Percentiles rank a stretch among this genome's conserved stretches.
phyloP scores from a whole-genome alignment of 2,113 vertebrate genomes.

The Saguinus midas region DNA sequence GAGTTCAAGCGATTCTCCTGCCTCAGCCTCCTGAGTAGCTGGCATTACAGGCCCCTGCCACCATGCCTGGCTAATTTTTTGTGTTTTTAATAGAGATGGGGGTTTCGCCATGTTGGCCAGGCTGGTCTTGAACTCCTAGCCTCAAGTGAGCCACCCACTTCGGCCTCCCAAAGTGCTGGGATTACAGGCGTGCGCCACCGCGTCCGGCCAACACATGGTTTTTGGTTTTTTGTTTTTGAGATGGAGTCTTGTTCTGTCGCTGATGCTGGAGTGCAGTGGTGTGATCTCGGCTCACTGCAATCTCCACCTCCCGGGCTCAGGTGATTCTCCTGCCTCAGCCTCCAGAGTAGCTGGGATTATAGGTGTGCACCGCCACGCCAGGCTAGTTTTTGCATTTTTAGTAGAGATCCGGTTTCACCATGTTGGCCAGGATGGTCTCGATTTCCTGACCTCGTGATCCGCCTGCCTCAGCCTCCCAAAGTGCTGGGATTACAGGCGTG shows the following conservation, averaged over 20 bases:
- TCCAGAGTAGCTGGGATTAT: neutral
- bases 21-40: neutral
- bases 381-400: neutral
- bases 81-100: neutral
- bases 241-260: neutral
- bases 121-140: neutral
- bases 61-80: neutral
- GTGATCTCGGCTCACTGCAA: neutral
- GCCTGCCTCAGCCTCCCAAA: no score
- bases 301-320: fast-evolving
- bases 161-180: neutral
- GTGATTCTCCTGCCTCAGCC: neutral
- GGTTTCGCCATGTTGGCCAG: neutral
- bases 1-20: neutral
- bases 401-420: no score
- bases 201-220: neutral
- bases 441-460: no score
- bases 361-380: fast-evolving
- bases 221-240: neutral
- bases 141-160: neutral
- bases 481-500: no score
- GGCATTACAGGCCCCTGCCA: neutral
- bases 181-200: neutral
- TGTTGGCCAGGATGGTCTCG: no score
- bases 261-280: fast-evolving